A percentile compares a stretch with the other conserved stretches of the same genome.
These are phyloP conservation scores for Pelvicachromis taeniatus DNA, from an alignment of 2,113 vertebrate genomes.

Conservation along the genomic window DNA sequence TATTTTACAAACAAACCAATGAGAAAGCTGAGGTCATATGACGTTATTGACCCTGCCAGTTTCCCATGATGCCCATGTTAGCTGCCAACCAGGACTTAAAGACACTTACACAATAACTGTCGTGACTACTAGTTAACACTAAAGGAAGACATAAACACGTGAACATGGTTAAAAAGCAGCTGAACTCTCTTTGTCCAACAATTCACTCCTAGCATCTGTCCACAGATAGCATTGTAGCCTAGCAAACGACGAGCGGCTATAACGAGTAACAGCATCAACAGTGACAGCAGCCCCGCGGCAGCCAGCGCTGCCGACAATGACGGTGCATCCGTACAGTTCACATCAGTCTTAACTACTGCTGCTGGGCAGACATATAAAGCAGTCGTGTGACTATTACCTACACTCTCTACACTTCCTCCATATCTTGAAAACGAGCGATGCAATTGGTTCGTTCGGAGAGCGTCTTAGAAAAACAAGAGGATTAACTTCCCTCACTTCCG, in stretches of 20 bases:
- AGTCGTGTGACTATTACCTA: not conserved
- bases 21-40: not conserved
- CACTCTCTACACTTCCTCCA: constrained; percentile 14
- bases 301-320: rapidly evolving
- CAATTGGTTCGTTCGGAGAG: constrained; percentile 30
- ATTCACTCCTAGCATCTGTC: not conserved
- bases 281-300: not conserved
- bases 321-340: not conserved
- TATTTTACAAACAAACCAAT: not conserved
- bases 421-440: not conserved
- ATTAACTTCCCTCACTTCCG: not conserved
- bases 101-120: not conserved
- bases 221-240: not conserved
- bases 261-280: not conserved
- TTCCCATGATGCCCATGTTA: not conserved
- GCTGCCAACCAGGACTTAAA: not conserved
- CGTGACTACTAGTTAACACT: not conserved
- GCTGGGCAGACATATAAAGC: rapidly evolving
- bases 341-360: rapidly evolving
- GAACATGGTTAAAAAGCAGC: not conserved
- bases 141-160: not conserved
- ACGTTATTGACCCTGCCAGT: not conserved
- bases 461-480: not conserved
- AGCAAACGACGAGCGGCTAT: not conserved
- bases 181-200: not conserved